phyloP scores from a whole-genome alignment of 2,113 vertebrate species.

The Thryonomys swinderianus region DNA sequence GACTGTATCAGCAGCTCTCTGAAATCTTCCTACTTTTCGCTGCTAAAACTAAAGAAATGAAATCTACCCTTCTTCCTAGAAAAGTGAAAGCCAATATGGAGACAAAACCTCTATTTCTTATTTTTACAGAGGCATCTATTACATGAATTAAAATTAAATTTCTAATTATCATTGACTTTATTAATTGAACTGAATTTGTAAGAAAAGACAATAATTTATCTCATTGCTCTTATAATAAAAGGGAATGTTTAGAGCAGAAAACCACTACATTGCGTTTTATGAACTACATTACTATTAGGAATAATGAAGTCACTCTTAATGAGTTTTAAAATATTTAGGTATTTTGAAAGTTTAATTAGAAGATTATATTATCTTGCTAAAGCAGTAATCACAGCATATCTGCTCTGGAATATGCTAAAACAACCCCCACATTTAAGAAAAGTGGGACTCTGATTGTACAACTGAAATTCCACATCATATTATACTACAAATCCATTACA shows the following conservation, averaged over 20 bases:
- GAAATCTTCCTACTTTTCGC: background rate
- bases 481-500: background rate
- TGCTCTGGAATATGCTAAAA: background rate
- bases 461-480: too few relatives aligned
- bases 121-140: background rate
- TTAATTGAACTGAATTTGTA: background rate
- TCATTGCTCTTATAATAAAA: background rate
- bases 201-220: background rate
- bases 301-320: background rate
- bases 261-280: background rate
- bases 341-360: background rate
- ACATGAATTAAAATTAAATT: constrained; percentile 38
- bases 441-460: background rate
- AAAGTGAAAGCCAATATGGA: background rate
- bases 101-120: background rate
- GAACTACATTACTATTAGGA: background rate
- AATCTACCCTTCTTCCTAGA: background rate
- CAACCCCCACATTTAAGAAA: rapidly evolving
- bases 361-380: background rate
- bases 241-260: background rate
- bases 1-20: background rate
- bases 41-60: background rate
- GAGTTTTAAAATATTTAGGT: background rate
- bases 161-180: background rate
- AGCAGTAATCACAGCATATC: background rate